A percentile compares a stretch with the other conserved stretches of the same genome.
Evolutionary conservation across 1,140 invertebrate species (phyloP).

Genomic region (silkworm (Bombyx mori)): DNA sequence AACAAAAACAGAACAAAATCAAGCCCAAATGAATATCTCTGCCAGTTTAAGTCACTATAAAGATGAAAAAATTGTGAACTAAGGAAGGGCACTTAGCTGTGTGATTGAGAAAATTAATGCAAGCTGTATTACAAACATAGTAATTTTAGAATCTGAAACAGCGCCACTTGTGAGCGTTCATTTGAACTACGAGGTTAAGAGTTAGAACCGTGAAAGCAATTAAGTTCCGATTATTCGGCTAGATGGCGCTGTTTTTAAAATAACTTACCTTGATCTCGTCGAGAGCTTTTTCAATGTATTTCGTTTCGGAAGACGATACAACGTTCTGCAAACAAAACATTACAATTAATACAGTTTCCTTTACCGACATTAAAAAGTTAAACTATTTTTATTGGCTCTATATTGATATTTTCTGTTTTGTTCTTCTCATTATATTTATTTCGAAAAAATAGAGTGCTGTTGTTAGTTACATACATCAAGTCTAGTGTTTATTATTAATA

Average conservation of each 20-base stretch:
- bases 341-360: background rate
- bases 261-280: conserved; percentile 53
- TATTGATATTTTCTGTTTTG: no score
- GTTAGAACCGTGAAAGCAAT: background rate
- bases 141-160: background rate
- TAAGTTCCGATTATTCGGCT: background rate
- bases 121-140: background rate
- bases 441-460: no score
- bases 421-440: no score
- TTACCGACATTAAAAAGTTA: no score
- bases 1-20: no score
- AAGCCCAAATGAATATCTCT: no score
- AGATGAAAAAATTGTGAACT: no score
- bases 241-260: conserved; percentile 20
- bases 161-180: background rate
- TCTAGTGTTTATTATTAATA: no score
- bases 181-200: background rate
- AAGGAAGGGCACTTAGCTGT: no score
- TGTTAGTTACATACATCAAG: no score
- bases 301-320: conserved; percentile 41
- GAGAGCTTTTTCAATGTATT: conserved; percentile 46
- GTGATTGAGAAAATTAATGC: background rate
- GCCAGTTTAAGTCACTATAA: no score
- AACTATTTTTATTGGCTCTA: no score
- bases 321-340: conserved; percentile 37